phyloP scores from a whole-genome alignment of 2,888 invertebrate genomes.

The Luffia ferchaultella region DNA sequence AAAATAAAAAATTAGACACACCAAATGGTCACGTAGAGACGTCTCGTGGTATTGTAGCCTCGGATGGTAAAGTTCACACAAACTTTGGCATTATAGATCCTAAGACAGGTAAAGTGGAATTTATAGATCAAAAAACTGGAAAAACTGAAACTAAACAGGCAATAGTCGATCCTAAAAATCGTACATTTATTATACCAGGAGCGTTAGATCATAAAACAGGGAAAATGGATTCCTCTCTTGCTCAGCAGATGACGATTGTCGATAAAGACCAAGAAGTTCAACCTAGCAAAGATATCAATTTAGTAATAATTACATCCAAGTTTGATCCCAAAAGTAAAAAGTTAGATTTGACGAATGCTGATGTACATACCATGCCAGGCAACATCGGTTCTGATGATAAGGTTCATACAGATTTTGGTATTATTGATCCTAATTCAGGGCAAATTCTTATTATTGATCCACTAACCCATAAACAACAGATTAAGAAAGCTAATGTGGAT shows the following conservation, averaged over 20 bases:
- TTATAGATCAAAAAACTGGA: slow-evolving; percentile 64
- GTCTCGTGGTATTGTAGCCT: slow-evolving; percentile 48
- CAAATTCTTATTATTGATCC: slow-evolving; percentile 67
- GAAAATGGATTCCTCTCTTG: slow-evolving; percentile 58
- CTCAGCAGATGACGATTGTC: slow-evolving; percentile 63
- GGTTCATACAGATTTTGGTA: slow-evolving; percentile 65
- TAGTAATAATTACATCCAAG: slow-evolving; percentile 64
- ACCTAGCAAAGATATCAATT: slow-evolving; percentile 52
- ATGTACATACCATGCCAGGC: slow-evolving; percentile 43
- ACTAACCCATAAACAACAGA: slow-evolving; percentile 68
- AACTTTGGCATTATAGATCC: slow-evolving; percentile 64
- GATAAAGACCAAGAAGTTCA: slow-evolving; percentile 42
- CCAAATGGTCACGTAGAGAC: slow-evolving; percentile 63
- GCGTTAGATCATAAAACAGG: slow-evolving; percentile 67
- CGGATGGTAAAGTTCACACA: slow-evolving; percentile 58
- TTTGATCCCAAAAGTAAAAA: slow-evolving; percentile 65
- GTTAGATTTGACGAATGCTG: slow-evolving; percentile 56
- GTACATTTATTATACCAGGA: slow-evolving; percentile 60
- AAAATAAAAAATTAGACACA: slow-evolving; percentile 62
- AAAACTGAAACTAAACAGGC: slow-evolving; percentile 67
- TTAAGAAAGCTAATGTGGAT: slow-evolving; percentile 70
- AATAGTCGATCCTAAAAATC: slow-evolving; percentile 58
- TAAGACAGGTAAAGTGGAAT: slow-evolving; percentile 62
- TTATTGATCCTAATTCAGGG: slow-evolving; percentile 65
- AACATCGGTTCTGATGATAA: slow-evolving; percentile 53